Base-by-base conservation (phyloP, 2,888 invertebrate genomes). In the Nomada flava region DNA sequence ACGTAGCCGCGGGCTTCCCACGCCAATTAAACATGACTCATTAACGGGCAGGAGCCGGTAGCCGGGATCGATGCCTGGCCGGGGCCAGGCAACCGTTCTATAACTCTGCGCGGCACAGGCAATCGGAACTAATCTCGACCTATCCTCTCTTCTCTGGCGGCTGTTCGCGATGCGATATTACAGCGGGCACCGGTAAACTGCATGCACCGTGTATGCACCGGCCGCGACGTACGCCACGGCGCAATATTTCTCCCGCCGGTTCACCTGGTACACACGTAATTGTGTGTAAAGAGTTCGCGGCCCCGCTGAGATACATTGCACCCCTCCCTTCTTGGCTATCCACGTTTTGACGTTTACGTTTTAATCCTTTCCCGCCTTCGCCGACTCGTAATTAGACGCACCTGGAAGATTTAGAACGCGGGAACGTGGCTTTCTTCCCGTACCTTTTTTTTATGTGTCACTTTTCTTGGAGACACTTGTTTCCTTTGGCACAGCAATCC, bases 1-100 rank as follows among this genome's bases (percentile, higher is more conserved):
- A 92, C 90, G 90, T 89, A 88, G 90, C 91, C 88, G 86, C 89
- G 87, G 86, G 91, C 93, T 93, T 93, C 93, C 93, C 93, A 93
- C 93, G 93, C 93, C 93, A 93, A 93, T 93, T 93, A 93, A 93
- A 93, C 93, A 93, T 93, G 93, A 93, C 93, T 93, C 93, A 93
- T 93, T 93, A 93, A 93, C 93, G 92, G 92, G 90, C 90, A 90
- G 91, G 90, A 91, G 90, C 86, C 90, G 91, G 91, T 90, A 91
- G 91, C 89, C 86, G 87, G 91, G 92, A 92, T 92, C 92, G 92
- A 92, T 91, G 91, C 88, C 90, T 88, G 86, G 88, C 87, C 87
- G 84, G 76, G 82, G 70, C 71, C 76, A 76, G 83, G 79, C 86
- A 83, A 84, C 89, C 88, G 89, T 91, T 88, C 89, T 89, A 91